phyloP scores from a whole-genome alignment of 2,888 invertebrate species.

The Campopleginae sp. region DNA sequence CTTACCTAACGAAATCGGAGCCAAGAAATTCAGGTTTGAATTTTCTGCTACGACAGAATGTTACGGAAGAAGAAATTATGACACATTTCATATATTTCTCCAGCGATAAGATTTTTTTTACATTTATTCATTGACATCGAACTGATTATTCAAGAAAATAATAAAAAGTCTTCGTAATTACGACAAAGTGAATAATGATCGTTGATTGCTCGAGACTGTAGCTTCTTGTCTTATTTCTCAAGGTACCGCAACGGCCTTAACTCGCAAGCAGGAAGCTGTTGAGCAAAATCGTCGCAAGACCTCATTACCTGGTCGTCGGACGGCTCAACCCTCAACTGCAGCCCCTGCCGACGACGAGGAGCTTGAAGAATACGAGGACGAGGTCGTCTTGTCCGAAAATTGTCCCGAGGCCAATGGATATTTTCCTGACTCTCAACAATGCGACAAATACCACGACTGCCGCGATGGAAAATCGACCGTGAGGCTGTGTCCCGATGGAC shows the following conservation, averaged over 20 bases:
- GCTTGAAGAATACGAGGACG: conserved; percentile 82
- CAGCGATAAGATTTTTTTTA: not conserved
- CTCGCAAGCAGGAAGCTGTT: conserved; percentile 81
- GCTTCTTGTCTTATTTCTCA: conserved; percentile 26
- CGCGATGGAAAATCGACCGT: conserved; percentile 90
- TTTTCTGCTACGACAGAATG: not conserved
- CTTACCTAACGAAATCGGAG: no score
- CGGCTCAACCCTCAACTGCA: conserved; percentile 72
- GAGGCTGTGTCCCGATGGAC: conserved; percentile 94
- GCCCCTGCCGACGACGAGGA: conserved; percentile 68
- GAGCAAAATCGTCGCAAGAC: conserved; percentile 80
- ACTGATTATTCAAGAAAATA: not conserved
- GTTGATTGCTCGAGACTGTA: conserved; percentile 16
- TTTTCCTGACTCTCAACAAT: conserved; percentile 94
- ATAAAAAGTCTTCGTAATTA: not conserved
- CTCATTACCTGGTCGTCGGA: conserved; percentile 70
- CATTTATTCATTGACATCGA: not conserved
- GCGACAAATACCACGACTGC: conserved; percentile 95
- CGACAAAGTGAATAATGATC: not conserved
- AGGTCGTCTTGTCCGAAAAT: conserved; percentile 87
- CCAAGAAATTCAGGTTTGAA: not conserved
- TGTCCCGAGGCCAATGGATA: conserved; percentile 94
- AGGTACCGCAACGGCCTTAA: conserved; percentile 77
- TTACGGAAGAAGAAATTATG: not conserved
- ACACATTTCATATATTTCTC: not conserved